phyloP scores from a whole-genome alignment of 2,797 vertebrate genomes.

The Pseudochirops corinnae region DNA sequence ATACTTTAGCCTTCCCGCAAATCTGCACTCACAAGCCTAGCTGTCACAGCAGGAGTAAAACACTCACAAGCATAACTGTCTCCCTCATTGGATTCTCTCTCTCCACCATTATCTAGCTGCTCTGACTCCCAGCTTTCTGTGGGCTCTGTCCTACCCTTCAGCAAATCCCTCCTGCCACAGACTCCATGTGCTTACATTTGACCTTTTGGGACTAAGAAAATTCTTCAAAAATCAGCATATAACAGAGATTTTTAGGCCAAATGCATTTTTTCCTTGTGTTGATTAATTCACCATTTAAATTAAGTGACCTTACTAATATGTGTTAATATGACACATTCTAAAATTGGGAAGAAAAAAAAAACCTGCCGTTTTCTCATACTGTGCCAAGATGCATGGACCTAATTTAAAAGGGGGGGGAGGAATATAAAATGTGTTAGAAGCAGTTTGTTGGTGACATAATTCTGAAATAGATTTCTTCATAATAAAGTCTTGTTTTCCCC shows the following conservation, averaged over 20 bases:
- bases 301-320: slow-evolving; percentile 29
- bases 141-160: too few relatives aligned
- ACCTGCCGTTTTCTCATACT: slow-evolving; percentile 13
- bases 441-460: not conserved
- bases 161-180: too few relatives aligned
- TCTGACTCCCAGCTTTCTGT: too few relatives aligned
- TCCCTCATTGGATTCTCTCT: too few relatives aligned
- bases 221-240: not conserved
- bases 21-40: too few relatives aligned
- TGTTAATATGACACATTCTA: not conserved
- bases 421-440: not conserved
- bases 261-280: not conserved
- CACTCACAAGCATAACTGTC: too few relatives aligned
- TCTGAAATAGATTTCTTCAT: slow-evolving; percentile 35
- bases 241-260: not conserved
- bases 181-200: too few relatives aligned
- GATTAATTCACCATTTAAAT: not conserved
- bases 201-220: too few relatives aligned
- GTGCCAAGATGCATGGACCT: not conserved
- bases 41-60: too few relatives aligned
- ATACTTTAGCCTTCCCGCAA: too few relatives aligned
- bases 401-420: not conserved
- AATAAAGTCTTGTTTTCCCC: not conserved
- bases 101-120: too few relatives aligned
- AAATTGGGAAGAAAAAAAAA: not conserved